Evolutionary conservation across 1,140 invertebrate species (phyloP).

Genomic region (Tribolium madens): DNA sequence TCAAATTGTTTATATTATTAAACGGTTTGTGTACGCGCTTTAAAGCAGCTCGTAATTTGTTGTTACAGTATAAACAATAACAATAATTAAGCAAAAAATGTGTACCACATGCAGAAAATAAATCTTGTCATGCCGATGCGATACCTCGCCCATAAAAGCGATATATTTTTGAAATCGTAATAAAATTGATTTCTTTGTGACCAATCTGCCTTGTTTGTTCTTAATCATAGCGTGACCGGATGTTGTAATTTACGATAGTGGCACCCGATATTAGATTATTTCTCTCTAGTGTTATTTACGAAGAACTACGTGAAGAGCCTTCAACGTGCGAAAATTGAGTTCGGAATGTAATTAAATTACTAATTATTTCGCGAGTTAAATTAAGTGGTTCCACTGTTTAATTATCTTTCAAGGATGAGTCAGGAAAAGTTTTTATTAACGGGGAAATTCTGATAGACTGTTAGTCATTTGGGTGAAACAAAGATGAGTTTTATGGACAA

Average conservation of each 20-base stretch:
- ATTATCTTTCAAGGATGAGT: constrained; percentile 17
- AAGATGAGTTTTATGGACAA: constrained; percentile 27
- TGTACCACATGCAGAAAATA: not conserved
- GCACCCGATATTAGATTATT: constrained; percentile 40
- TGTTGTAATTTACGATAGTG: constrained; percentile 38
- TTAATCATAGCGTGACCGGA: constrained; percentile 41
- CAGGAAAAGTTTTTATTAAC: constrained; percentile 11
- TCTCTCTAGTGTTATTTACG: constrained; percentile 3
- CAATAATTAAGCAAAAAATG: constrained; percentile 22
- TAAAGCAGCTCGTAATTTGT: constrained; percentile 31
- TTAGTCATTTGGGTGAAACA: constrained; percentile 15
- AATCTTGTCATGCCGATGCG: not conserved
- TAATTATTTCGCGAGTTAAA: not conserved
- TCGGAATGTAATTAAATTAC: not conserved
- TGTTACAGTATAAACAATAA: constrained; percentile 30
- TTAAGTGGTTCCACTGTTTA: not conserved
- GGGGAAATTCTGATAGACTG: not conserved
- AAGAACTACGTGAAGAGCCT: constrained; percentile 5
- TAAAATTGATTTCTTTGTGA: constrained; percentile 26
- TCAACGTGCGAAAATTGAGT: not conserved
- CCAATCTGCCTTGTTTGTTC: constrained; percentile 10
- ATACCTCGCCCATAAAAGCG: not conserved
- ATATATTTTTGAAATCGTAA: constrained; percentile 1
- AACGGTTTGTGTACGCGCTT: constrained; percentile 33
- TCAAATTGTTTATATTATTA: constrained; percentile 35